phyloP scores from a whole-genome alignment of 35 echinoderm and acorn worm genomes.

The Nesometra sesokonis region DNA sequence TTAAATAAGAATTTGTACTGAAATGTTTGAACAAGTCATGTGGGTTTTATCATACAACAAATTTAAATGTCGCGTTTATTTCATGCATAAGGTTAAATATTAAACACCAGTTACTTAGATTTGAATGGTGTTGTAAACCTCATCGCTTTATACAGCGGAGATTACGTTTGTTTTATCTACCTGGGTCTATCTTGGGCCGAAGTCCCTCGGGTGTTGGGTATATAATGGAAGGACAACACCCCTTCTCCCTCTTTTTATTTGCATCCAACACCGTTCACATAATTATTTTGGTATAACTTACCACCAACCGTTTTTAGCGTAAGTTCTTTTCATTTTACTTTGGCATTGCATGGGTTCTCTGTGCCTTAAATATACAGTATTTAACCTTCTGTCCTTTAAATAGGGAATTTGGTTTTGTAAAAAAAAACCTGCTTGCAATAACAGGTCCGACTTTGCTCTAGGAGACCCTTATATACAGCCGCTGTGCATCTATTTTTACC shows the following conservation, averaged over 20 bases:
- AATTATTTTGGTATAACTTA: no score
- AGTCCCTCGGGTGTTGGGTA: not conserved
- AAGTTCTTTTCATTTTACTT: no score
- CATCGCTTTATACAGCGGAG: not conserved
- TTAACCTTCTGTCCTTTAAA: no score
- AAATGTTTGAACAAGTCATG: not conserved
- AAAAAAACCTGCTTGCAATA: no score
- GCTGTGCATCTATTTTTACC: no score
- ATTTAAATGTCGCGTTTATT: not conserved
- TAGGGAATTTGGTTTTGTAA: no score
- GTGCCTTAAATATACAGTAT: no score
- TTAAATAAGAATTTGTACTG: no score
- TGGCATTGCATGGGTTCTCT: no score
- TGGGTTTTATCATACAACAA: not conserved
- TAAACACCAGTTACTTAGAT: not conserved
- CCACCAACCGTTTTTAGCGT: no score
- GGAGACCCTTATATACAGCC: no score
- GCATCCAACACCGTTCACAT: not conserved
- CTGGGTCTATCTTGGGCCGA: not conserved
- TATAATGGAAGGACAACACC: not conserved
- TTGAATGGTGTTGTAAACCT: not conserved
- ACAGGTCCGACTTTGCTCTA: no score
- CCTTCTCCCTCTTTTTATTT: not conserved
- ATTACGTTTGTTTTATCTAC: not conserved
- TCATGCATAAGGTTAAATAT: not conserved